These are phyloP conservation scores for Tridacna crocea DNA, from an alignment of 2,888 invertebrate genomes.

Conservation along the genomic window DNA sequence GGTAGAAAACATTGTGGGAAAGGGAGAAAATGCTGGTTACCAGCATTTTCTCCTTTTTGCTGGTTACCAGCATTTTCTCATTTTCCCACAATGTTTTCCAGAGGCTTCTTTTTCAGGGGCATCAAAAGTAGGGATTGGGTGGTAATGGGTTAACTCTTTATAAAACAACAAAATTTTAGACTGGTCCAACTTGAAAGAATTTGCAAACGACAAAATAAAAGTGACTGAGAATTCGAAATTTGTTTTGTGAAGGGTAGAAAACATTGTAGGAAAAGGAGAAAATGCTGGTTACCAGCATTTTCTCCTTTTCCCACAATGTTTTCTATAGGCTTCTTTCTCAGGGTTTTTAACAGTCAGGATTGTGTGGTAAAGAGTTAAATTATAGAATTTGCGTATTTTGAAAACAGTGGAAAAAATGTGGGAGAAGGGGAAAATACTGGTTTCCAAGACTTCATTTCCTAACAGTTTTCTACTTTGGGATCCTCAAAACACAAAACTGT, in stretches of 20 bases:
- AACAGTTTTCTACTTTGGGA: no score
- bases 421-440: no score
- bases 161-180: no score
- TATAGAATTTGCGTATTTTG: no score
- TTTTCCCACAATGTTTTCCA: neutral
- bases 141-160: neutral
- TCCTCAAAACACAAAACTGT: no score
- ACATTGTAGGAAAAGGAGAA: neutral
- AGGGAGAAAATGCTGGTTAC: neutral
- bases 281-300: neutral
- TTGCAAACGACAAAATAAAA: neutral
- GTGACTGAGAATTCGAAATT: no score
- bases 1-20: neutral
- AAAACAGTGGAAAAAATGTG: no score
- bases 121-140: neutral
- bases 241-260: neutral
- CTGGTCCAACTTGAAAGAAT: neutral
- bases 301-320: neutral
- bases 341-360: no score
- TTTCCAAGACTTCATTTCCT: no score
- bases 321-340: no score
- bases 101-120: neutral
- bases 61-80: neutral
- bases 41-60: neutral
- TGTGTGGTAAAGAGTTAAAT: no score